Percentiles rank a stretch among this genome's conserved stretches.
These are phyloP conservation scores for Liposcelis brunnea DNA, from an alignment of 2,888 invertebrate genomes.

Conservation along the genomic window DNA sequence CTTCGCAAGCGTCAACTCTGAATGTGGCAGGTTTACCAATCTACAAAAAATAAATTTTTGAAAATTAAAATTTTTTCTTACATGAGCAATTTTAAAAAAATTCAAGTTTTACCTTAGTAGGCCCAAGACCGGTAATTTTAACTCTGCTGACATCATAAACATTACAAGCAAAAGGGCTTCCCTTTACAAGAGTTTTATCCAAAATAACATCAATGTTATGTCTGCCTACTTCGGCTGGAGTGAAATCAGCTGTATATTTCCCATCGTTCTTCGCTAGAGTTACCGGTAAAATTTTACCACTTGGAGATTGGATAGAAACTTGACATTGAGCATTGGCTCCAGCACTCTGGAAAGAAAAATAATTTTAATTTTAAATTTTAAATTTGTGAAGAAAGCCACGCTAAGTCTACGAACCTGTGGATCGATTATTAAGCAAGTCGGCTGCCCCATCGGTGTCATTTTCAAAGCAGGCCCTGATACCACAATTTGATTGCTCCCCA, in stretches of 20 bases:
- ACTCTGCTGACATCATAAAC: slow-evolving; percentile 69
- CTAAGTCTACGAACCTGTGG: too few relatives aligned
- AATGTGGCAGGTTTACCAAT: slow-evolving; percentile 78
- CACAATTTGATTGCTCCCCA: slow-evolving; percentile 42
- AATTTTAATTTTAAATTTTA: too few relatives aligned
- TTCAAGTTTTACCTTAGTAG: slow-evolving; percentile 38
- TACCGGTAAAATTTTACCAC: slow-evolving; percentile 61
- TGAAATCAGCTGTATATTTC: slow-evolving; percentile 36
- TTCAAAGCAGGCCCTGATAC: slow-evolving; percentile 50
- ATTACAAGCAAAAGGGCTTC: slow-evolving; percentile 86
- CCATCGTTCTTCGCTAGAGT: slow-evolving; percentile 34
- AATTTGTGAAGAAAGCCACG: too few relatives aligned
- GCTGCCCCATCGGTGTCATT: slow-evolving; percentile 46
- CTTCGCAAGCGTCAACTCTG: slow-evolving; percentile 86
- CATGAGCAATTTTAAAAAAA: slow-evolving; percentile 3
- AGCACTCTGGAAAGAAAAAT: slow-evolving; percentile 13
- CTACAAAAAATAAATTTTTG: slow-evolving; percentile 21
- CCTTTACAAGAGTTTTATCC: slow-evolving; percentile 69
- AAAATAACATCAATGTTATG: slow-evolving; percentile 69
- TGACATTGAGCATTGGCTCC: slow-evolving; percentile 18
- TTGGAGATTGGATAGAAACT: slow-evolving; percentile 62
- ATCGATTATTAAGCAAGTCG: slow-evolving; percentile 41
- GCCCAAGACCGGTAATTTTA: slow-evolving; percentile 29
- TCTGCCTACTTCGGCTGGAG: slow-evolving; percentile 44
- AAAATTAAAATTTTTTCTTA: slow-evolving; percentile 11